Conservation (phyloP, 2,888 invertebrate species). For the Scelioninae gen. 1 region DNA sequence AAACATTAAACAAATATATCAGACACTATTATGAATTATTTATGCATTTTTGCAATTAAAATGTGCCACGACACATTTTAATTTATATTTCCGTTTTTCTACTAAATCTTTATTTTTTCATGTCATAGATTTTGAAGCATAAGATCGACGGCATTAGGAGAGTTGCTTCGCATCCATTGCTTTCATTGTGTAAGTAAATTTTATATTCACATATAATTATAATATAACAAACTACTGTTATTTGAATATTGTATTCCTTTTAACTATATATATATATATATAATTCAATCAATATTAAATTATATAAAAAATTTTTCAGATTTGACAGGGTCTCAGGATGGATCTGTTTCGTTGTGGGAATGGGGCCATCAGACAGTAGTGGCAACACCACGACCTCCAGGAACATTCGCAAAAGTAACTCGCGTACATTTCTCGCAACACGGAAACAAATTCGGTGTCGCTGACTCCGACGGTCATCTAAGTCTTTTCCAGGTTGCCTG, state of each 20-base stretch:
- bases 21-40: too few relatives aligned
- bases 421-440: constrained; percentile 98
- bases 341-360: constrained; percentile 98
- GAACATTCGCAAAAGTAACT: constrained; percentile 97
- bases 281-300: not conserved
- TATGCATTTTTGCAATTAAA: not conserved
- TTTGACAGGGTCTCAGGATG: constrained; percentile 97
- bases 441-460: constrained; percentile 99
- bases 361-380: constrained; percentile 98
- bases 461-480: constrained; percentile 98
- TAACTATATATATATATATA: too few relatives aligned
- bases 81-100: constrained; percentile 3
- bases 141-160: constrained; percentile 97
- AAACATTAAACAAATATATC: too few relatives aligned
- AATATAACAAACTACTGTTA: too few relatives aligned
- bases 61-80: not conserved
- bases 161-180: constrained; percentile 97
- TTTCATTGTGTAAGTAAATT: constrained; percentile 95
- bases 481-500: constrained; percentile 97
- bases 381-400: constrained; percentile 95
- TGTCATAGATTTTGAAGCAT: constrained; percentile 94
- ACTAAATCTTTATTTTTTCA: constrained; percentile 72
- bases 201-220: not conserved
- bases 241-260: too few relatives aligned
- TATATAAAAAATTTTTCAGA: constrained; percentile 87